Conservation (phyloP, 2,113 vertebrate species). For the Gambusia affinis region DNA sequence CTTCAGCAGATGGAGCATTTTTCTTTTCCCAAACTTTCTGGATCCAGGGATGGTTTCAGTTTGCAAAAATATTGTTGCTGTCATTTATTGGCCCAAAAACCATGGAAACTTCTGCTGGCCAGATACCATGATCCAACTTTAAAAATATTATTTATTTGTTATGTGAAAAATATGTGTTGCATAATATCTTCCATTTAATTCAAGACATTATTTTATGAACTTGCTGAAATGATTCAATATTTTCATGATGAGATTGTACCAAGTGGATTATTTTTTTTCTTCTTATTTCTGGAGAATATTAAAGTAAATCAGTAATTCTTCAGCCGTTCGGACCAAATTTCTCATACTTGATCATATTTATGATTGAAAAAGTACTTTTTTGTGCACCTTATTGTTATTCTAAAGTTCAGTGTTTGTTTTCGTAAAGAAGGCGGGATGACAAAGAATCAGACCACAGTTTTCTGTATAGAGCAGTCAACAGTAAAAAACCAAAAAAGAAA, state of each 20-base stretch:
- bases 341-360: not conserved
- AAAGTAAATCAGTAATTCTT: not conserved
- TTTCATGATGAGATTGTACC: too few relatives aligned
- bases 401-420: not conserved
- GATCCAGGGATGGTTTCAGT: not conserved
- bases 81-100: not conserved
- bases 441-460: not conserved
- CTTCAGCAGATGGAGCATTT: not conserved
- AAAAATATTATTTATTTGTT: not conserved
- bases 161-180: not conserved
- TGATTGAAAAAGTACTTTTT: not conserved
- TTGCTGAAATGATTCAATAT: too few relatives aligned
- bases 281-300: not conserved
- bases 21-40: not conserved
- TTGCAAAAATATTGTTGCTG: not conserved
- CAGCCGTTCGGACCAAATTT: not conserved
- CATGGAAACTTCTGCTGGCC: conserved; percentile 2
- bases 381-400: not conserved
- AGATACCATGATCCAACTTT: conserved; percentile 6
- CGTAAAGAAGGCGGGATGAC: not conserved
- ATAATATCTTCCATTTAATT: not conserved
- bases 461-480: not conserved
- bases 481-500: not conserved
- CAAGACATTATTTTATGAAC: not conserved
- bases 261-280: too few relatives aligned